Evolutionary conservation across 2,113 vertebrate genomes (phyloP).

Genomic region (Cephalopterus ornatus): DNA sequence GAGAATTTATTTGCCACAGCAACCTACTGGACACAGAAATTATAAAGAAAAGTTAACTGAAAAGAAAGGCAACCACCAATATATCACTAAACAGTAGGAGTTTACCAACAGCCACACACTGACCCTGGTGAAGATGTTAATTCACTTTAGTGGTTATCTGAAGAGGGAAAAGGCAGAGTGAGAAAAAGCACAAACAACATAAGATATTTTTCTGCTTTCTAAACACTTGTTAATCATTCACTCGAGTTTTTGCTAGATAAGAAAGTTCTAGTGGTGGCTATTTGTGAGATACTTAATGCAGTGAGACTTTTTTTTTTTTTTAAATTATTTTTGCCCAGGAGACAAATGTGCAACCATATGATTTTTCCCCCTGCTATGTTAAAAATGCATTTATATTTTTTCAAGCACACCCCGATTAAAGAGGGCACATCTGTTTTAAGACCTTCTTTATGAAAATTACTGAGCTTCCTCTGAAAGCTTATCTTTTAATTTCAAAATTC

Average conservation of each 20-base stretch:
- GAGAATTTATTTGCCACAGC: not conserved
- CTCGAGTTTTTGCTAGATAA: not conserved
- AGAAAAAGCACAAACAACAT: not conserved
- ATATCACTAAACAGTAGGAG: not conserved
- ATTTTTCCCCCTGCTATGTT: constrained; percentile 67
- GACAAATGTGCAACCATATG: constrained; percentile 39
- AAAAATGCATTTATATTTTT: constrained; percentile 69
- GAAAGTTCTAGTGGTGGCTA: constrained; percentile 8
- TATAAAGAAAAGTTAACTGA: not conserved
- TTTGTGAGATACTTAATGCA: not conserved
- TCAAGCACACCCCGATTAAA: constrained; percentile 70
- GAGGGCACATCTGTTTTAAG: constrained; percentile 78
- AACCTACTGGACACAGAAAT: not conserved
- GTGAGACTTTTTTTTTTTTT: not conserved
- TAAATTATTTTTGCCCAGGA: constrained; percentile 48
- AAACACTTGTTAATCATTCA: not conserved
- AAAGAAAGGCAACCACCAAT: not conserved
- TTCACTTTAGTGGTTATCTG: not conserved
- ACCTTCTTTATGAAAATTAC: constrained; percentile 76
- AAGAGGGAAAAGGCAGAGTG: not conserved
- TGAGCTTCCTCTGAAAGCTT: constrained; percentile 69
- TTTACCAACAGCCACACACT: not conserved
- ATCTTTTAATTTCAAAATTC: constrained; percentile 80
- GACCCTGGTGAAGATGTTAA: not conserved
- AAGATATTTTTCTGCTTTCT: not conserved